A percentile compares a stretch with the other conserved stretches of the same genome.
These are phyloP conservation scores for Lethrus apterus DNA, from an alignment of 1,140 invertebrate genomes.

Conservation along the genomic window DNA sequence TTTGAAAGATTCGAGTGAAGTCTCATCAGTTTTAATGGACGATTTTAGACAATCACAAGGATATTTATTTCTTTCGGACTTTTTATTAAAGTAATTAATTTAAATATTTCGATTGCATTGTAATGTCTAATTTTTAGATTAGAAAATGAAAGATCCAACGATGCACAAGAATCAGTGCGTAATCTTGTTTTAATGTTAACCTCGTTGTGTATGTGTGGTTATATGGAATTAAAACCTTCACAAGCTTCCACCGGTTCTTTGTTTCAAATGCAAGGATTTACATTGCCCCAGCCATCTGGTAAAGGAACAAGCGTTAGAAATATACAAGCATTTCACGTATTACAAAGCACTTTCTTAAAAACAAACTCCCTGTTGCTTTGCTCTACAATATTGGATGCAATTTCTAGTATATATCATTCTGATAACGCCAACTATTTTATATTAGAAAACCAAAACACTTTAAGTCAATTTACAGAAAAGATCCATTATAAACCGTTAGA, in stretches of 20 bases:
- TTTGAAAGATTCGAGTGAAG: slow-evolving; percentile 96
- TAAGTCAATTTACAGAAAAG: slow-evolving; percentile 93
- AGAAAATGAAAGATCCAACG: slow-evolving; percentile 64
- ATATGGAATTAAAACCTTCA: slow-evolving; percentile 77
- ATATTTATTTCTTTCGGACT: slow-evolving; percentile 90
- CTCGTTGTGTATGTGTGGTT: slow-evolving; percentile 89
- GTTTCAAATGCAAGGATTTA: slow-evolving; percentile 90
- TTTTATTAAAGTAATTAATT: slow-evolving; percentile 77
- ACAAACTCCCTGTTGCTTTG: slow-evolving; percentile 78
- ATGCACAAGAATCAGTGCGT: slow-evolving; percentile 81
- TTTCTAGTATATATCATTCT: slow-evolving; percentile 93
- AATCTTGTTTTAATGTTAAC: slow-evolving; percentile 90
- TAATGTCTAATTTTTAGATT: slow-evolving; percentile 46
- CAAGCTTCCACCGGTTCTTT: slow-evolving; percentile 78
- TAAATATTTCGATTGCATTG: slow-evolving; percentile 32
- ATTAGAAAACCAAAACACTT: slow-evolving; percentile 89
- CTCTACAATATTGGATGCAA: slow-evolving; percentile 88
- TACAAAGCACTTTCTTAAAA: slow-evolving; percentile 90
- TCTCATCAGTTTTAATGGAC: slow-evolving; percentile 88
- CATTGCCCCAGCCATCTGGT: slow-evolving; percentile 80
- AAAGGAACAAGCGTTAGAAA: slow-evolving; percentile 86
- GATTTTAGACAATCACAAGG: slow-evolving; percentile 93
- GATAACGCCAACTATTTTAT: slow-evolving; percentile 99
- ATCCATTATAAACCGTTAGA: slow-evolving; percentile 84
- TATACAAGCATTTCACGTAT: slow-evolving; percentile 89